These are phyloP conservation scores for Epirrhoe tristata DNA, from an alignment of 2,888 invertebrate genomes.

Conservation along the genomic window DNA sequence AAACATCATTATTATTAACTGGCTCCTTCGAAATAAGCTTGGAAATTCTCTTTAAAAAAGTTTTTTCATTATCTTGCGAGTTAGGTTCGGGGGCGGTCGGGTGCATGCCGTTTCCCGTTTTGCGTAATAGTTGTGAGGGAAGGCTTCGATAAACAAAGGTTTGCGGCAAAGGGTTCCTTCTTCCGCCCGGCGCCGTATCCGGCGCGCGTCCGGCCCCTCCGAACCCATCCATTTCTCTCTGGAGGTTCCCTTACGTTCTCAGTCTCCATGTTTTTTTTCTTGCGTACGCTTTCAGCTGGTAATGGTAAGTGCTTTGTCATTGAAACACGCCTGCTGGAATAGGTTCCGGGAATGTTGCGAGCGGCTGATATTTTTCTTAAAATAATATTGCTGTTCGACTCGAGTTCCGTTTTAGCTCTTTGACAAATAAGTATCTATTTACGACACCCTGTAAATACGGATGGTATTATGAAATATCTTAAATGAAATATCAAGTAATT, in stretches of 20 bases:
- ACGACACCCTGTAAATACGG: constrained; percentile 23
- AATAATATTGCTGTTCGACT: constrained; percentile 34
- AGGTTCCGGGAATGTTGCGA: constrained; percentile 30
- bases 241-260: constrained; percentile 45
- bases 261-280: constrained; percentile 50
- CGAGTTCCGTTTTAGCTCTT: constrained; percentile 27
- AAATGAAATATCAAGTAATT: constrained; percentile 24
- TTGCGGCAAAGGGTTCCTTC: constrained; percentile 73
- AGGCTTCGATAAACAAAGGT: constrained; percentile 72
- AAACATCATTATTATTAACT: constrained; percentile 38
- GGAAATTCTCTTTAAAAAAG: constrained; percentile 36
- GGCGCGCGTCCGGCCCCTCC: constrained; percentile 52
- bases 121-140: constrained; percentile 61
- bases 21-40: constrained; percentile 30
- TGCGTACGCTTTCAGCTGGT: constrained; percentile 56
- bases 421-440: constrained; percentile 29
- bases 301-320: constrained; percentile 62
- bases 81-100: constrained; percentile 32
- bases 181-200: constrained; percentile 77
- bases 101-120: constrained; percentile 56
- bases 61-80: constrained; percentile 45
- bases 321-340: constrained; percentile 42
- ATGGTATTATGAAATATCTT: constrained; percentile 16
- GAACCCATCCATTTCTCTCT: constrained; percentile 46
- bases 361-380: constrained; percentile 30